phyloP scores from a whole-genome alignment of 2,113 vertebrate genomes.

The Chionomys nivalis region DNA sequence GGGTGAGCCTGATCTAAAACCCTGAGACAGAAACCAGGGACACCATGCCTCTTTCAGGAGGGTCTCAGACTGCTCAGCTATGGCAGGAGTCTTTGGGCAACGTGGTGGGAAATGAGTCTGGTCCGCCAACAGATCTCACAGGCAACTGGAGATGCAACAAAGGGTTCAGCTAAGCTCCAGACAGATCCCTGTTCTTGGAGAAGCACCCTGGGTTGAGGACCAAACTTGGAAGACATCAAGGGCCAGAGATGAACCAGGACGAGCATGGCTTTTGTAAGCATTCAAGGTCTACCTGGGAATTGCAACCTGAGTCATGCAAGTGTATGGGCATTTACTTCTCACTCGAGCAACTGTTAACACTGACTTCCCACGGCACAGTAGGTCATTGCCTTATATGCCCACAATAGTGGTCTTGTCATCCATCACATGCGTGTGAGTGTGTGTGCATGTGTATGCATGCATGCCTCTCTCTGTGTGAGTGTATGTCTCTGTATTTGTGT shows the following conservation, averaged over 20 bases:
- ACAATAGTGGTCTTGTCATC: accelerated
- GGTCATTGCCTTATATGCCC: no score
- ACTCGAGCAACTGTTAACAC: background rate
- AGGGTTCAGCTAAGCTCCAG: background rate
- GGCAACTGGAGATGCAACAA: background rate
- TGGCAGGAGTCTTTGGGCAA: background rate
- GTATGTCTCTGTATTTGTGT: background rate
- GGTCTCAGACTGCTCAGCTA: background rate
- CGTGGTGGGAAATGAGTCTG: background rate
- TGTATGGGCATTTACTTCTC: background rate
- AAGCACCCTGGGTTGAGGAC: background rate
- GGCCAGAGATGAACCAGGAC: no score
- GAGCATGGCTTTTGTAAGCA: background rate
- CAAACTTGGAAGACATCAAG: background rate
- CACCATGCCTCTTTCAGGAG: background rate
- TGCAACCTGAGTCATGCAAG: no score
- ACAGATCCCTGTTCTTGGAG: background rate
- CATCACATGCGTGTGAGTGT: background rate
- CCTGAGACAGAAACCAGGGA: background rate
- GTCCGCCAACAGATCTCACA: background rate
- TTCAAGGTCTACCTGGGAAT: background rate
- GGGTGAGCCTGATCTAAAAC: background rate
- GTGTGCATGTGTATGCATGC: background rate
- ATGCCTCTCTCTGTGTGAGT: background rate
- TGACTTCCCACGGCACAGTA: accelerated